Evolutionary conservation across 2,797 vertebrate genomes (phyloP), one percentile per base, ranked within the genome.

Genomic region (Phataginus tetradactyla): DNA sequence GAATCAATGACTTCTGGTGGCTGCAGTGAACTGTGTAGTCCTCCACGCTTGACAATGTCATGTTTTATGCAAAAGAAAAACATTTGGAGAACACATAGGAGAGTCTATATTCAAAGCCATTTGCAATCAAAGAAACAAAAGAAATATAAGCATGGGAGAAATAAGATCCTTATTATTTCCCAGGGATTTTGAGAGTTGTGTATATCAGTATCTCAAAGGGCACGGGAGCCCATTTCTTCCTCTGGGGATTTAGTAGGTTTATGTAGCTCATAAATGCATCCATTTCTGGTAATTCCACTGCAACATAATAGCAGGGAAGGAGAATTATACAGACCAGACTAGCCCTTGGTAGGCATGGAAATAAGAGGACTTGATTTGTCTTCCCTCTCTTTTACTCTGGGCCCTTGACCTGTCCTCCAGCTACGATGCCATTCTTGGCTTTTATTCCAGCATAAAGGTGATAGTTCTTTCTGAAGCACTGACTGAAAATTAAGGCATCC

Each of bases 1-100:
- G 96, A 97, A 97, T 97, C 97, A 92, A 86, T 96, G 98, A 97
- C 75, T 98, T 96, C 96, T 95, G 86, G 94, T 94, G 97, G 97
- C 98, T 95, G 85, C 96, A 94, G 79, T 97, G 97, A 98, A 97
- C 97, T 97, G 86, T 96, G 87, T 86, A 68, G 96, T 93, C 81
- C 81, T 96, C 93, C 3, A 83, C 0, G 20, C 88, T 96, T 92
- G 96, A 93, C 61, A 80, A 86, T 95, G 90, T 83, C 97, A 98
- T 98, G 97, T 98, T 98, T 98, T 98, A 98, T 98, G 97, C 94
- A 98, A 59, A 97, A 97, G 96, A 77, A 93, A 95, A 88, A 96
- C 84, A 95, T 84, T 94, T 57, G 71, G 59, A 89, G 89, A 97
- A 97, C 68, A 93, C 21, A 86, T 59, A 57, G 91, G 92, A 72